Evolutionary conservation across 1,140 invertebrate species (phyloP), one percentile per base, ranked within the genome.

Genomic region (Leguminivora glycinivorella): DNA sequence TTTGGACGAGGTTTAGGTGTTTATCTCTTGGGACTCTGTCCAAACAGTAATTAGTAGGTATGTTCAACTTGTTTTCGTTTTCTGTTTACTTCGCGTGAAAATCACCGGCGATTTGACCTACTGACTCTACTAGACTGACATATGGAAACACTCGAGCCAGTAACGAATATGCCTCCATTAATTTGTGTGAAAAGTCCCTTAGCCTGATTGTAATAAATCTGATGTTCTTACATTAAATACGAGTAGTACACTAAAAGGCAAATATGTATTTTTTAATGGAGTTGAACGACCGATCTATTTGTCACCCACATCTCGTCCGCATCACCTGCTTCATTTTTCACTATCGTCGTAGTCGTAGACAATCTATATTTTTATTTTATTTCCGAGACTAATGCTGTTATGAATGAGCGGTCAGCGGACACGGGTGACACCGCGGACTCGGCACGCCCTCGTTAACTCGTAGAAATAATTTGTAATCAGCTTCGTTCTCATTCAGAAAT

Each of bases 11-110:
- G 86, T 88, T 88, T 89, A 84, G 87, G 82, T 89, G 87, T 90
- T 91, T 88, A 91, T 91, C 88, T 88, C 81, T 83, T 90, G 89
- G 89, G 89, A 90, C 83, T 83, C 76, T 78, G 87, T 89, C 89
- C 89, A 91, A 91, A 81, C 75, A 83, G 83, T 90, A 90, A 90
- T 90, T 91, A 90, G 87, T 83, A 81, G 81, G 80, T 81, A 83
- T 81, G 58, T 31, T 63, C 83, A 72, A 83, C 83, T 83, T 87
- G 87, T 86, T 87, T 85, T 83, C 52, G 82, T 78, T 79, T 71
- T 81, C 75, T 72, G 68, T 75, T 71, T 75, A 71, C 73, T 77
- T 82, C 77, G 67, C 69, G 60, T 40, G 68, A 71, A 74, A 80
- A 72, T 66, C 66, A 47, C 56, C 25, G 47, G 69, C 25, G 25